A percentile compares a stretch with the other conserved stretches of the same genome.
phyloP scores from a whole-genome alignment of 1,140 invertebrate genomes.

The Hycleus cichorii region DNA sequence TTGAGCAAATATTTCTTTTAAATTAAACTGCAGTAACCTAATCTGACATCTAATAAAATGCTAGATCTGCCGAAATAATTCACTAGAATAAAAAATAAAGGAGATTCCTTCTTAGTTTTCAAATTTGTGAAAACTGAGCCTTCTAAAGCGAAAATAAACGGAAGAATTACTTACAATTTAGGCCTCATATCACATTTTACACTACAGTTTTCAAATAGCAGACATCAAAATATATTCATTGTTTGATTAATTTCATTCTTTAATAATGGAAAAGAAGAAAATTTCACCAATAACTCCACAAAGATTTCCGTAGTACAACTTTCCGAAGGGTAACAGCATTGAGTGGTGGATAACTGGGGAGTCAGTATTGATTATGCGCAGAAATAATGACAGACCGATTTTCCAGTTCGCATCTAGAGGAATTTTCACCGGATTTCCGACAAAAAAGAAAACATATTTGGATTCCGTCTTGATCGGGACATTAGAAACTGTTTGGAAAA shows the following conservation, averaged over 20 bases:
- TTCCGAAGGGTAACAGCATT: conserved; percentile 8
- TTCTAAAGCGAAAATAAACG: neutral
- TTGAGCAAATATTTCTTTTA: neutral
- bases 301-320: conserved; percentile 1
- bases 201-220: conserved; percentile 1
- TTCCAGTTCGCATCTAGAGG: neutral
- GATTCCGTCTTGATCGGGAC: no score
- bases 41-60: no score
- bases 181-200: conserved; percentile 21
- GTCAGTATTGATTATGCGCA: conserved; percentile 27
- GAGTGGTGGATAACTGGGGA: conserved; percentile 10
- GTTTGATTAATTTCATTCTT: neutral
- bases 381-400: neutral
- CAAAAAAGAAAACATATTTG: no score
- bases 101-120: no score
- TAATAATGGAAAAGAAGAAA: neutral
- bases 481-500: no score
- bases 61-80: no score
- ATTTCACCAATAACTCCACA: neutral
- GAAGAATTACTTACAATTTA: conserved; percentile 19
- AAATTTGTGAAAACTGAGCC: neutral
- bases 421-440: no score
- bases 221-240: conserved; percentile 3
- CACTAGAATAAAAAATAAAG: neutral
- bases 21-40: neutral